Base-by-base conservation (phyloP, 2,888 invertebrate genomes). In the Isotomurus palustris region DNA sequence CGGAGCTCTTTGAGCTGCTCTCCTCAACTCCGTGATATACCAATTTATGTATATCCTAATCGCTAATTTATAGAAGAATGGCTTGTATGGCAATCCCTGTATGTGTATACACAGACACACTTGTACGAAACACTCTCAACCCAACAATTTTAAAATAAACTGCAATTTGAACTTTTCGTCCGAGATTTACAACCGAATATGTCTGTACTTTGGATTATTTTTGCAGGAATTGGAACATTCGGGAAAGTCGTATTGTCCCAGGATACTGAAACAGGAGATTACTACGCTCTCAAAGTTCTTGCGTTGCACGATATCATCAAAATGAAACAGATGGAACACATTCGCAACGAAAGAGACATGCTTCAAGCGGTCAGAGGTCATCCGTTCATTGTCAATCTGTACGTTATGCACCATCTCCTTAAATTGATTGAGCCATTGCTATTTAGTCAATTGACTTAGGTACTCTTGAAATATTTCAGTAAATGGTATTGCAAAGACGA, bases 381-480 rank as follows among this genome's bases (percentile, higher is more conserved):
- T 80, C 96, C 96, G 52, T 97, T 97, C 79, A 87, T 97, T 73
- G 93, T 97, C 58, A 91, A 91, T 76, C 80, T 93, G 91, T 91
- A 79, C 86, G 89, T 80, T 71, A 24, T 4, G 17, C 5, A 38
- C 14, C 8, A n/a, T 45, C 25, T 19, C 24, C 10, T n/a, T 45
- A 12, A 24, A 45, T 17, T 19, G 12, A 22, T 45, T 45, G 17
- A n/a, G n/a, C n/a, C n/a, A n/a, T 24, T 14, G 19, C 6, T 14
- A 40, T 17, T 40, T 21, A 44, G 36, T 38, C 62, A 64, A 60
- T 70, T 65, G 68, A 32, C 8, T 32, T 32, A 14, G 14, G 14
- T 32, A 8, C 32, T 69, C 53, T 25, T 50, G 8, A 41, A 17
- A 19, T 22, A 8, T 17, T 77, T 22, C 81, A 95, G 95, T 78